Conservation (phyloP, 2,113 vertebrate genomes). For the Ophiodon elongatus region DNA sequence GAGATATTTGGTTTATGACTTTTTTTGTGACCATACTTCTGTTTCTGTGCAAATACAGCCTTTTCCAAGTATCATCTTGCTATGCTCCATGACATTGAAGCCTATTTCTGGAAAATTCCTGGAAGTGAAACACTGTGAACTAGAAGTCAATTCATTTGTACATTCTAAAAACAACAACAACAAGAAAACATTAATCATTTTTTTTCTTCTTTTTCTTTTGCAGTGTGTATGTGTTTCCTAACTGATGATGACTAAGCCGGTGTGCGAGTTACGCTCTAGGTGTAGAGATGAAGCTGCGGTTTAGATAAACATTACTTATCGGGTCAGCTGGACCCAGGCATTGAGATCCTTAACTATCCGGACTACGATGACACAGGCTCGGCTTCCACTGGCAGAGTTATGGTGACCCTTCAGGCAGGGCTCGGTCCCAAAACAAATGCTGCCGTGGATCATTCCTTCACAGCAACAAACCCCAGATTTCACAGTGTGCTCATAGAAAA, state of each 20-base stretch:
- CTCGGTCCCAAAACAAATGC: slow-evolving; percentile 67
- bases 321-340: slow-evolving; percentile 67
- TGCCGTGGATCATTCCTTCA: slow-evolving; percentile 60
- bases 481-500: slow-evolving; percentile 32
- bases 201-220: not conserved
- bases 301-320: slow-evolving; percentile 60
- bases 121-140: not conserved
- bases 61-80: not conserved
- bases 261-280: slow-evolving; percentile 32
- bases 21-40: not conserved
- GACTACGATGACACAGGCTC: slow-evolving; percentile 61
- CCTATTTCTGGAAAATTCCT: slow-evolving; percentile 10
- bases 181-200: not conserved
- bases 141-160: not conserved
- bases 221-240: not conserved
- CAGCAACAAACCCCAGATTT: slow-evolving; percentile 45
- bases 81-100: not conserved
- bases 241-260: slow-evolving; percentile 1
- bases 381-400: slow-evolving; percentile 65
- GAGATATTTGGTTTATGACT: not conserved
- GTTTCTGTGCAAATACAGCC: slow-evolving; percentile 2
- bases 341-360: slow-evolving; percentile 33
- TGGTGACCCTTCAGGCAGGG: slow-evolving; percentile 66
- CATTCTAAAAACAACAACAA: not conserved
- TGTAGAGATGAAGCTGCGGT: slow-evolving; percentile 43